Base-by-base conservation (phyloP, 2,113 vertebrate species). In the Trichechus manatus region DNA sequence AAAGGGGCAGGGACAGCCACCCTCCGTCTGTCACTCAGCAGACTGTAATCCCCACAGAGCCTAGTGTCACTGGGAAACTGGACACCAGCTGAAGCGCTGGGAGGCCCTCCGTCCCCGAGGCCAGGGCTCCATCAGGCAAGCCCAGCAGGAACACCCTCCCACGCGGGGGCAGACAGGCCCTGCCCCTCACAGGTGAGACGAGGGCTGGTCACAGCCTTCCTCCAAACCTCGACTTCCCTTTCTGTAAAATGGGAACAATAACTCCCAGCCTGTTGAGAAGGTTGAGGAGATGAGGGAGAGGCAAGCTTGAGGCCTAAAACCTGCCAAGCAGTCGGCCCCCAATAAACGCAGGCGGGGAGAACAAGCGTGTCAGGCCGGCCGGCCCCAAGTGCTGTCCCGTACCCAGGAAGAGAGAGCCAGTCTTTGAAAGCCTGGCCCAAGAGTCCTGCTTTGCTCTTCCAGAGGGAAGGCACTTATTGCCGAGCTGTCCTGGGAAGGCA, bases 331-430 rank as follows among this genome's bases (percentile, higher is more conserved):
- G 22, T 17, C 11, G 66, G 29, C 66, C 66, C 66, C 33, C 33
- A 20, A 15, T 14, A 1, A 70, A 19, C 33, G 29, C 17, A 5
- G 33, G 68, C 33, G 5, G 3, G 17, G 66, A 31, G 23, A 13
- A 68, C 23, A 1, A 6, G 25, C n/a, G 5, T n/a, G 33, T 8
- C 6, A 6, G 63, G 47, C 77, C 7, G 0, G 14, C 0, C 0
- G 23, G 23, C 36, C 1, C 36, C 1, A 0, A 0, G n/a, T 61
- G 77, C 53, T 3, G 39, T 4, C 77, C 50, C 0, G 3, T 29
- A 53, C 66, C 72, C 25, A 1, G 61, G 27, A 39, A 56, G 74
- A 11, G 74, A n/a, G 4, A 53, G 19, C 72, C 33, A 33, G 53
- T 6, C 61, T 6, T 59, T 47, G 23, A 31, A 33, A 44, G 19